Conservation (phyloP, 2,888 invertebrate genomes). For the Kryphioiulus occultus region DNA sequence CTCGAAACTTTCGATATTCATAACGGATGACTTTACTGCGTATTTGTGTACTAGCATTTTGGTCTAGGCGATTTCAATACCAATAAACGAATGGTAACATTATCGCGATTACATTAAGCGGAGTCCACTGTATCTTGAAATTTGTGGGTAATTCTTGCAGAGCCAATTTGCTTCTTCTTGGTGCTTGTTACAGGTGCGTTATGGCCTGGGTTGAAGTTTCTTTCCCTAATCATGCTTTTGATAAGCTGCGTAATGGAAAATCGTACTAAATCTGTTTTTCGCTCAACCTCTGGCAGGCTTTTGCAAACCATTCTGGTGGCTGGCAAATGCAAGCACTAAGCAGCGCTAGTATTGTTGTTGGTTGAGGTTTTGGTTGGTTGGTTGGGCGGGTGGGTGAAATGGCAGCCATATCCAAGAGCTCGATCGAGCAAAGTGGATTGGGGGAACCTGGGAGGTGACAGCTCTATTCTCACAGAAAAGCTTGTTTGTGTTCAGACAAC, state of each 20-base stretch:
- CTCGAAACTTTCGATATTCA: too few relatives aligned
- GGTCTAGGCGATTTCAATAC: too few relatives aligned
- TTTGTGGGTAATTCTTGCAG: not conserved
- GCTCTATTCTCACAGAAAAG: constrained; percentile 43
- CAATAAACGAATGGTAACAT: too few relatives aligned
- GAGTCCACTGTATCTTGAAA: too few relatives aligned
- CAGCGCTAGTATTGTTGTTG: constrained; percentile 3
- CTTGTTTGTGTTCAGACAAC: constrained; percentile 47
- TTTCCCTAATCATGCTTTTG: not conserved
- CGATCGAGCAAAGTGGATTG: constrained; percentile 23
- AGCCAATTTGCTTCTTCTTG: not conserved
- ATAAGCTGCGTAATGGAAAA: not conserved
- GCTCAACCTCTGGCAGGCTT: not conserved
- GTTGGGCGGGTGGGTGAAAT: too few relatives aligned
- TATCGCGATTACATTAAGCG: too few relatives aligned
- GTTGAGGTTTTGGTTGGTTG: constrained; percentile 11
- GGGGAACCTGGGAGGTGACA: constrained; percentile 41
- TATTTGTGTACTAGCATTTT: too few relatives aligned
- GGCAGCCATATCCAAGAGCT: constrained; percentile 23
- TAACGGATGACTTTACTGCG: too few relatives aligned
- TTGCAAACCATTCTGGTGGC: not conserved
- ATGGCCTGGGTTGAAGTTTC: not conserved
- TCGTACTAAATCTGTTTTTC: not conserved
- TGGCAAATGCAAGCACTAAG: not conserved
- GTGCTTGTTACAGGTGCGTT: not conserved